Base-by-base conservation (phyloP, 2,113 vertebrate genomes). In the Meles meles region DNA sequence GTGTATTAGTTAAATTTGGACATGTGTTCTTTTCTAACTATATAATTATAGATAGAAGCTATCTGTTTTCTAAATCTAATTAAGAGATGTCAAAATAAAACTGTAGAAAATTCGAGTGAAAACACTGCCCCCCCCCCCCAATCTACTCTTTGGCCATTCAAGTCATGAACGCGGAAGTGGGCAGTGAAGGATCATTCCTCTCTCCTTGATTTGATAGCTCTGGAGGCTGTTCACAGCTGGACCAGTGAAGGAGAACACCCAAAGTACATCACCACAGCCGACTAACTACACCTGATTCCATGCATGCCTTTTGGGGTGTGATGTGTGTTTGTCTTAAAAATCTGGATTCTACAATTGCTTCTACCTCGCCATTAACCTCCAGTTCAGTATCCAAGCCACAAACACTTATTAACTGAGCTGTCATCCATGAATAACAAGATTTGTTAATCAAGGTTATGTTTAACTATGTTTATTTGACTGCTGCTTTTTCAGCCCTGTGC, bases 361-460 rank as follows among this genome's bases (percentile, higher is more conserved):
- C 95, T 57, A 97, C 98, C 96, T 98, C 80, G 86, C 96, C 95
- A 96, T 98, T 98, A 98, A 98, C 98, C 98, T 98, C 93, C 94
- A 98, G 96, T 92, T 96, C 97, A 96, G 97, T 76, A 97, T 94
- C 97, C 96, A 97, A 98, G 97, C 94, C 93, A 97, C 96, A 93
- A 98, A 98, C 98, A 99, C 98, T 99, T 98, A 99, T 99, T 99
- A 99, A 99, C 99, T 98, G 98, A 98, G 99, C 98, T 98, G 98
- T 99, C 98, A 99, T 98, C 98, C 99, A 99, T 99, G 99, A 99
- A 99, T 98, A 99, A 99, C 98, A 98, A 98, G 97, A 98, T 94
- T 98, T 93, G 96, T 99, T 99, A 99, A 98, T 82, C 98, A 98
- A 98, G 99, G 98, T 98, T 98, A 98, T 98, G 97, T 98, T 99